phyloP scores from a whole-genome alignment of 2,113 vertebrate genomes.

The Pseudonaja textilis region DNA sequence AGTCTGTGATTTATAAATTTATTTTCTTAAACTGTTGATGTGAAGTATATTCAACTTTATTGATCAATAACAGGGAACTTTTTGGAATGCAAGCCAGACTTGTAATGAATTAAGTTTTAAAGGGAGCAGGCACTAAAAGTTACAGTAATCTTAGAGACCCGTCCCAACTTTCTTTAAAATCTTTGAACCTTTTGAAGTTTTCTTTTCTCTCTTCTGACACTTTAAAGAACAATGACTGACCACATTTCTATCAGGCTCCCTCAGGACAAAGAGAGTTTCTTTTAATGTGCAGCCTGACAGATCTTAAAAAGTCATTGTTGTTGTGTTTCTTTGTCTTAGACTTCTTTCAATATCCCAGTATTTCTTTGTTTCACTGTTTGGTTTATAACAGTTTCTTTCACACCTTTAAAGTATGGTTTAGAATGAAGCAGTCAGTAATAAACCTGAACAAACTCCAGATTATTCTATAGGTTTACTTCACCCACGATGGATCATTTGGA shows the following conservation, averaged over 20 bases:
- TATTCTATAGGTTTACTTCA: not conserved
- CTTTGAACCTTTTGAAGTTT: conserved; percentile 1
- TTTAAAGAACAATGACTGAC: conserved; percentile 16
- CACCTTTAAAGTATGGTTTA: not conserved
- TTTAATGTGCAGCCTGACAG: conserved; percentile 12
- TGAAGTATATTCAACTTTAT: not conserved
- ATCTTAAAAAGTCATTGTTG: conserved; percentile 16
- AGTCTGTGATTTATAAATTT: not conserved
- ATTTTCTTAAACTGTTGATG: not conserved
- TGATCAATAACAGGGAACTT: not conserved
- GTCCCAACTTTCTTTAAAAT: not conserved
- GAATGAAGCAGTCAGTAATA: not conserved
- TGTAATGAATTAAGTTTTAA: conserved; percentile 6
- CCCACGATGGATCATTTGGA: not conserved
- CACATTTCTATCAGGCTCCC: conserved; percentile 3
- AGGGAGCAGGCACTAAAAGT: not conserved
- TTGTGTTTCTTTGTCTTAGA: not conserved
- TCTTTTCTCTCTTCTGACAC: not conserved
- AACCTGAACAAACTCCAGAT: not conserved
- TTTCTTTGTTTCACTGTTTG: not conserved
- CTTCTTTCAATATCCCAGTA: conserved; percentile 1
- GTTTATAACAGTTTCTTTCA: not conserved
- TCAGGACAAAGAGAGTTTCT: conserved; percentile 8
- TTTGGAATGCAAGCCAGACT: not conserved
- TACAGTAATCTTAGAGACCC: not conserved